Conservation (phyloP, 2,113 vertebrate genomes). For the Panthera tigris region DNA sequence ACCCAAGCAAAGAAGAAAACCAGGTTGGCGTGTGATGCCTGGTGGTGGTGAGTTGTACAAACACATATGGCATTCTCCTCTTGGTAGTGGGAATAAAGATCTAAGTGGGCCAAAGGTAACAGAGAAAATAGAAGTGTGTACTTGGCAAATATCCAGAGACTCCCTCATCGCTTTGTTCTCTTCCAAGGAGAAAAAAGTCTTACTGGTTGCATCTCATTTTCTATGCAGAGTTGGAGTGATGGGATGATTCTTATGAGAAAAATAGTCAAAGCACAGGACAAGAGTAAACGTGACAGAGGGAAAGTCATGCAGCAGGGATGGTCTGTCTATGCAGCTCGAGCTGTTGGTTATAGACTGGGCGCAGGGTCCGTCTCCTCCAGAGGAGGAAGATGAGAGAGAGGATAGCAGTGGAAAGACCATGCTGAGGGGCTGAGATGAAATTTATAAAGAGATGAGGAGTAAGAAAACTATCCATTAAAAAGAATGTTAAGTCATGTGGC, state of each 20-base stretch:
- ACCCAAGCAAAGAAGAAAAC: background rate
- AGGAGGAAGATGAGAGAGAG: background rate
- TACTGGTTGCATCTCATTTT: background rate
- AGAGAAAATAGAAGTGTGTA: background rate
- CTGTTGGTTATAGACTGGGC: no score
- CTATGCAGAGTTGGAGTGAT: background rate
- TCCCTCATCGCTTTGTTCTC: conserved; percentile 15
- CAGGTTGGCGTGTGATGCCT: background rate
- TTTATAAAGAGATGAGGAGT: background rate
- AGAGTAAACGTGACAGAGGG: background rate
- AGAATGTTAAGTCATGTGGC: conserved; percentile 50
- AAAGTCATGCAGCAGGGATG: background rate
- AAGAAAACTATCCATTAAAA: conserved; percentile 41
- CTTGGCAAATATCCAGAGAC: background rate
- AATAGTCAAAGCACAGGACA: background rate
- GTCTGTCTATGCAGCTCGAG: no score
- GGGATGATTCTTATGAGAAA: conserved; percentile 8
- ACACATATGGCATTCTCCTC: background rate
- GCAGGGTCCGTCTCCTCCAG: background rate
- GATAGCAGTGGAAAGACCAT: background rate
- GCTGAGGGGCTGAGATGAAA: background rate
- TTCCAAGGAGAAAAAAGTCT: background rate
- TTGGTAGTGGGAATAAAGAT: background rate
- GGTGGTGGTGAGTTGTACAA: background rate
- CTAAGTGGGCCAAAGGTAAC: background rate